Conservation (phyloP, 2,797 vertebrate genomes). For the Anabas testudineus region DNA sequence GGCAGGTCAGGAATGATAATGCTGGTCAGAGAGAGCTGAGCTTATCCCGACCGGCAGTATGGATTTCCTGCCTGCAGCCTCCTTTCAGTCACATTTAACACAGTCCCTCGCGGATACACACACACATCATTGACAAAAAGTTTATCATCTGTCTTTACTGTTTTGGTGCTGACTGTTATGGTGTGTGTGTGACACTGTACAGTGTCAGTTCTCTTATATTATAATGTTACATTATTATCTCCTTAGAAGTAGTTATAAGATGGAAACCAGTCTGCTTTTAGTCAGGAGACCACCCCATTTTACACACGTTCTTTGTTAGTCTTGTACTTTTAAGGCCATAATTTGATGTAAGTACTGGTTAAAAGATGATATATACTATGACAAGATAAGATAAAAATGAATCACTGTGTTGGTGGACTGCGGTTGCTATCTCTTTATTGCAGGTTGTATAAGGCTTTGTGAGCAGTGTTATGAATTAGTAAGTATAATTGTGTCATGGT, state of each 20-base stretch:
- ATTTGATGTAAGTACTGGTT: background rate
- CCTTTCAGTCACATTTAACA: slow-evolving; percentile 64
- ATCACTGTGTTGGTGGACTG: background rate
- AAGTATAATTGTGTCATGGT: background rate
- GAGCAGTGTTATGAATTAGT: background rate
- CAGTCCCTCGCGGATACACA: slow-evolving; percentile 19
- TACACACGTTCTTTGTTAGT: background rate
- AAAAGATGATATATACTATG: background rate
- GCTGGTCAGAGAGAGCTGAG: slow-evolving; percentile 72
- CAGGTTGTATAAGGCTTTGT: background rate
- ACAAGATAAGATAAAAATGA: background rate
- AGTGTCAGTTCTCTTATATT: background rate
- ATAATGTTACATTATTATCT: background rate
- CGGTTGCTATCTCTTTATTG: background rate
- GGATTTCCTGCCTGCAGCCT: slow-evolving; percentile 83
- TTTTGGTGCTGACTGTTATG: background rate
- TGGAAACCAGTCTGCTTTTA: background rate
- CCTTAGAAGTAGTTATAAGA: background rate
- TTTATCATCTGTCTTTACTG: slow-evolving; percentile 13
- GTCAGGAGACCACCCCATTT: background rate
- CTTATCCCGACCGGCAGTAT: slow-evolving; percentile 74
- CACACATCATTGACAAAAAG: slow-evolving; percentile 10
- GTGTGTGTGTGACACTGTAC: background rate
- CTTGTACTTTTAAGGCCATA: background rate
- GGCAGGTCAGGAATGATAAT: slow-evolving; percentile 78